A percentile compares a stretch with the other conserved stretches of the same genome.
phyloP scores from a whole-genome alignment of 2,888 invertebrate genomes.

The Drosophila meridionalis region DNA sequence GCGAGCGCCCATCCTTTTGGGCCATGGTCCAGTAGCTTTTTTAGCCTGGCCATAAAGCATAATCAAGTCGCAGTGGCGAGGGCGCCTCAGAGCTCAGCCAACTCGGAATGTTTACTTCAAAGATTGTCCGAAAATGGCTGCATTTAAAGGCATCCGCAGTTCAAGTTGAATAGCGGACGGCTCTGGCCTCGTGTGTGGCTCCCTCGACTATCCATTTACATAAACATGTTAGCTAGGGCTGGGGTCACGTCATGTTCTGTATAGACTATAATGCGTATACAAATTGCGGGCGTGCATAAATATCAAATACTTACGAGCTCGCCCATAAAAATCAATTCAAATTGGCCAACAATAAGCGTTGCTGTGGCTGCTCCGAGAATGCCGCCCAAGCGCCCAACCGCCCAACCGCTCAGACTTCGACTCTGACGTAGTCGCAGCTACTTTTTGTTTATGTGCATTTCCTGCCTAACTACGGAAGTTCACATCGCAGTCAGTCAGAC shows the following conservation, averaged over 20 bases:
- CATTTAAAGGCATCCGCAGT: constrained; percentile 47
- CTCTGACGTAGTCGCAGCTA: constrained; percentile 39
- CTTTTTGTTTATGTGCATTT: constrained; percentile 79
- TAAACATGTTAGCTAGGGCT: constrained; percentile 32
- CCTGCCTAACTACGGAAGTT: constrained; percentile 63
- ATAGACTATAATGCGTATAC: constrained; percentile 61
- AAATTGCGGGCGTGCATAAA: constrained; percentile 68
- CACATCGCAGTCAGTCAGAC: constrained; percentile 40
- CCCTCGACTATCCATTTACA: constrained; percentile 39
- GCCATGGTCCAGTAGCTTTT: constrained; percentile 63
- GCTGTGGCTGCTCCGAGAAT: not conserved
- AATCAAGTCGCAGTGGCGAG: constrained; percentile 61
- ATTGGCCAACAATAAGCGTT: constrained; percentile 45
- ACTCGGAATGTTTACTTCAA: constrained; percentile 23
- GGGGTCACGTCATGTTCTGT: constrained; percentile 48
- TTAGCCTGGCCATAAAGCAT: constrained; percentile 64
- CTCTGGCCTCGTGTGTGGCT: constrained; percentile 40
- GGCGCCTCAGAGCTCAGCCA: constrained; percentile 13
- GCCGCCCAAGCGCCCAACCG: not conserved
- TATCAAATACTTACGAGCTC: constrained; percentile 71
- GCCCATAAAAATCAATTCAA: constrained; percentile 74
- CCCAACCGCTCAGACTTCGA: constrained; percentile 19
- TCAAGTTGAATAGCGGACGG: constrained; percentile 10
- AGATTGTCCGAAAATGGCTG: constrained; percentile 28
- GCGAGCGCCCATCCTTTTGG: constrained; percentile 33